Percentiles rank a stretch among this genome's conserved stretches.
These are phyloP conservation scores for Clostera curtula DNA, from an alignment of 2,888 invertebrate genomes.

Conservation along the genomic window DNA sequence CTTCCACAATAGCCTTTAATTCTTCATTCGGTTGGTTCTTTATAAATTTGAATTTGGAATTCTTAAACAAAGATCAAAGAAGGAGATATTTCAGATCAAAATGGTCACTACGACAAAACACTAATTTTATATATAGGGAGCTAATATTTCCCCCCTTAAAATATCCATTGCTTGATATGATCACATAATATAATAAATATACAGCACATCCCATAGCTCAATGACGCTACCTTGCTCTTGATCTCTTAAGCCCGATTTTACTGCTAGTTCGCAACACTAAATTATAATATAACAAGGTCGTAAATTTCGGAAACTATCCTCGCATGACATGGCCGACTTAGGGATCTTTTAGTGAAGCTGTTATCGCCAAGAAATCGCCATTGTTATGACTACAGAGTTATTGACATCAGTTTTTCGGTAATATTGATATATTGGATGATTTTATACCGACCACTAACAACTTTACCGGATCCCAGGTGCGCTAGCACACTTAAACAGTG, in stretches of 20 bases:
- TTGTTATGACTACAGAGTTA: no score
- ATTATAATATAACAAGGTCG: conserved; percentile 73
- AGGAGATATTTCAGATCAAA: no score
- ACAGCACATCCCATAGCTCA: no score
- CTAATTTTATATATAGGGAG: no score
- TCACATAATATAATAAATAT: no score
- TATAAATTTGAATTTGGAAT: no score
- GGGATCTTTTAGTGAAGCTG: conserved; percentile 30
- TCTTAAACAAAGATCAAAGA: no score
- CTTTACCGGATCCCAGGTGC: conserved; percentile 37
- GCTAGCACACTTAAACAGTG: conserved; percentile 36
- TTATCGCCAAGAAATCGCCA: conserved; percentile 24
- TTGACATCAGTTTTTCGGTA: background rate
- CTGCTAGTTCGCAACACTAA: conserved; percentile 60
- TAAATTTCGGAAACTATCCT: conserved; percentile 70
- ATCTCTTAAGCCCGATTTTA: conserved; percentile 71
- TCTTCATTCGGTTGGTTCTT: no score
- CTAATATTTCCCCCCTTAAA: no score
- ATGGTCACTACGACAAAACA: no score
- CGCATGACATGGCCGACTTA: conserved; percentile 51
- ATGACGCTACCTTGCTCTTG: conserved; percentile 34
- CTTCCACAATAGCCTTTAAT: no score
- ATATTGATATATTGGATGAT: background rate
- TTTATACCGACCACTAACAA: conserved; percentile 3
- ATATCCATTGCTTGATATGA: no score